Percentiles rank a stretch among this genome's conserved stretches.
Evolutionary conservation across 1,140 invertebrate genomes (phyloP).

Genomic region (Branchinecta lindahli): DNA sequence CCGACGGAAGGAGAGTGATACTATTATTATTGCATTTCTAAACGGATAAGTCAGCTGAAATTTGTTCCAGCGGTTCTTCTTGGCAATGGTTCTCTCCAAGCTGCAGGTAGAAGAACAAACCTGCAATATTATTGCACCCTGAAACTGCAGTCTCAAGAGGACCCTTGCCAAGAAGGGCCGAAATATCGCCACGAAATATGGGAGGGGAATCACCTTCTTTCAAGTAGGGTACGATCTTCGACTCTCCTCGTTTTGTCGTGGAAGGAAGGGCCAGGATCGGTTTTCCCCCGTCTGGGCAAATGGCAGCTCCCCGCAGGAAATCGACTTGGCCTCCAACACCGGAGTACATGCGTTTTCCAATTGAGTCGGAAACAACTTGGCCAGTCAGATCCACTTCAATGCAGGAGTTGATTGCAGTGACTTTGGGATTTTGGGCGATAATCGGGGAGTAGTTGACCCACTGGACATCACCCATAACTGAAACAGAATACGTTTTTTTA

Average conservation of each 20-base stretch:
- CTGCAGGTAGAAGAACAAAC: too few relatives aligned
- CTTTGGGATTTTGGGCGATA: conserved; percentile 65
- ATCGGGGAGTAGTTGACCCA: conserved; percentile 69
- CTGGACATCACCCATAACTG: conserved; percentile 69
- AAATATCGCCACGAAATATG: conserved; percentile 1
- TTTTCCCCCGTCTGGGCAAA: conserved; percentile 77
- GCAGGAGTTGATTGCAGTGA: conserved; percentile 91
- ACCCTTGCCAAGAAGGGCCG: too few relatives aligned
- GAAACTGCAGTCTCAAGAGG: too few relatives aligned
- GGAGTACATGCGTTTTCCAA: conserved; percentile 79
- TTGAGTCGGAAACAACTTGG: conserved; percentile 79
- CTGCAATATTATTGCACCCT: too few relatives aligned
- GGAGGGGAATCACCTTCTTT: conserved; percentile 47
- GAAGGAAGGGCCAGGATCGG: conserved; percentile 86
- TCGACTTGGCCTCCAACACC: conserved; percentile 81
- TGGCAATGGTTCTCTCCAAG: too few relatives aligned
- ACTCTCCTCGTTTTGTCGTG: conserved; percentile 62
- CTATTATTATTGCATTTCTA: too few relatives aligned
- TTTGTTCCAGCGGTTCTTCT: too few relatives aligned
- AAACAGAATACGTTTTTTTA: conserved; percentile 19
- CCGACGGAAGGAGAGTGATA: too few relatives aligned
- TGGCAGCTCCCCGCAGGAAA: conserved; percentile 81
- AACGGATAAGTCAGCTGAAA: too few relatives aligned
- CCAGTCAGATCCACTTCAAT: conserved; percentile 93
- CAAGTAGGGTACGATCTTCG: conserved; percentile 71